Conservation (phyloP, 2,113 vertebrate species). For the Paradisaea rubra region DNA sequence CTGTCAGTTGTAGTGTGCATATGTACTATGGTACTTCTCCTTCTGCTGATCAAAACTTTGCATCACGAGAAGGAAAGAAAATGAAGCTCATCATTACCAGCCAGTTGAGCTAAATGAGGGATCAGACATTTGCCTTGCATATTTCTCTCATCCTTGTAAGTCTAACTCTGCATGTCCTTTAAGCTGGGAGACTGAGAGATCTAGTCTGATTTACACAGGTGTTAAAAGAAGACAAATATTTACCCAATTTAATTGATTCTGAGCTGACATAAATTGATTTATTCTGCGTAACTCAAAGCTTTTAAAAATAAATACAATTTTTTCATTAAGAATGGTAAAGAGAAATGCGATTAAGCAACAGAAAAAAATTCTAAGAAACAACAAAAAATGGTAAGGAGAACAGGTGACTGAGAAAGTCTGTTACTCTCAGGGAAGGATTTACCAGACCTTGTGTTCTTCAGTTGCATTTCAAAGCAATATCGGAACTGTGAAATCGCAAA, state of each 20-base stretch:
- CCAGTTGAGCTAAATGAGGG: not conserved
- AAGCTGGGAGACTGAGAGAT: not conserved
- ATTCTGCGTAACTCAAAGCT: not conserved
- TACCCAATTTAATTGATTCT: not conserved
- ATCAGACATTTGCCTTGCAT: not conserved
- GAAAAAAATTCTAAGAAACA: not conserved
- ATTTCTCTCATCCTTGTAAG: not conserved
- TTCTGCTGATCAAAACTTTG: not conserved
- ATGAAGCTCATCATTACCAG: not conserved
- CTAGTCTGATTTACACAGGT: not conserved
- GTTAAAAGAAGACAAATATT: not conserved
- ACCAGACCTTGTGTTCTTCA: not conserved
- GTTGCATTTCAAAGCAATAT: not conserved
- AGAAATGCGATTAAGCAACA: not conserved
- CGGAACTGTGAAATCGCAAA: not conserved
- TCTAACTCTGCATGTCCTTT: not conserved
- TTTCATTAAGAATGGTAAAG: not conserved
- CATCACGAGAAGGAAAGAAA: not conserved
- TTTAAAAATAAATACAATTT: not conserved
- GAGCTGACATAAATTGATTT: not conserved
- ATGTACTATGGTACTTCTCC: not conserved
- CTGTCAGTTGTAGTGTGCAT: not conserved
- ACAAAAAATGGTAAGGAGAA: not conserved
- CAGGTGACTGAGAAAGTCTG: not conserved
- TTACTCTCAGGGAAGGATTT: not conserved